These are phyloP conservation scores for Chymomyza fuscimana DNA, from an alignment of 2,888 invertebrate genomes.

Conservation along the genomic window DNA sequence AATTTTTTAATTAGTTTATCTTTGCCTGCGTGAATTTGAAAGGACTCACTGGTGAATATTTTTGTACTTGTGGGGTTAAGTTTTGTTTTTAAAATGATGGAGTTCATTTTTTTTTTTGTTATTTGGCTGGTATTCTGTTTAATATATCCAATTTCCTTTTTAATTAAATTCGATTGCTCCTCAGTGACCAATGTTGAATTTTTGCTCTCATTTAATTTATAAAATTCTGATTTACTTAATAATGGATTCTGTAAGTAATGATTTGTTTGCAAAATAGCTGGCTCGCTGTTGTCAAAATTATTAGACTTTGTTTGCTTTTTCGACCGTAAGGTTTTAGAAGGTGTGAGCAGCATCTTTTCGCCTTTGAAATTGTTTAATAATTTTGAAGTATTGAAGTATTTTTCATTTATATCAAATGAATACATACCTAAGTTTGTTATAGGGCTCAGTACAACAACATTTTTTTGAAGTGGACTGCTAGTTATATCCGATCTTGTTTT, in stretches of 20 bases:
- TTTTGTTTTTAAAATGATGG: not conserved
- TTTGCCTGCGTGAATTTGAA: not conserved
- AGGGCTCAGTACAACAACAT: not conserved
- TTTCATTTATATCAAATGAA: not conserved
- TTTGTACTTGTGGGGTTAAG: not conserved
- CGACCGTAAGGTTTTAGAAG: not conserved
- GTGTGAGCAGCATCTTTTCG: too few relatives aligned
- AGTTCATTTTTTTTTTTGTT: not conserved
- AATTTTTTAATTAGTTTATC: not conserved
- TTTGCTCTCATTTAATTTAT: too few relatives aligned
- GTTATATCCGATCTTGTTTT: conserved; percentile 6
- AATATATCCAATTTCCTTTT: not conserved
- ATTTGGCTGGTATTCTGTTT: not conserved
- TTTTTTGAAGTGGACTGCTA: not conserved
- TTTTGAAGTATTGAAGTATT: too few relatives aligned
- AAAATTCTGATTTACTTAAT: not conserved
- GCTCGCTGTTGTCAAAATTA: not conserved
- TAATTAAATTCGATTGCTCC: not conserved
- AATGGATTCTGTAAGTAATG: not conserved
- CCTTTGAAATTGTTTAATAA: too few relatives aligned
- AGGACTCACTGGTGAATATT: not conserved
- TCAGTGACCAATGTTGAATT: not conserved
- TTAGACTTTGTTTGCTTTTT: not conserved
- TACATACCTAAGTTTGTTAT: not conserved
- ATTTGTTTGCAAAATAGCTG: not conserved